A percentile compares a stretch with the other conserved stretches of the same genome.
These are phyloP conservation scores for Buphagus erythrorhynchus DNA, from an alignment of 2,797 vertebrate genomes.

Conservation along the genomic window DNA sequence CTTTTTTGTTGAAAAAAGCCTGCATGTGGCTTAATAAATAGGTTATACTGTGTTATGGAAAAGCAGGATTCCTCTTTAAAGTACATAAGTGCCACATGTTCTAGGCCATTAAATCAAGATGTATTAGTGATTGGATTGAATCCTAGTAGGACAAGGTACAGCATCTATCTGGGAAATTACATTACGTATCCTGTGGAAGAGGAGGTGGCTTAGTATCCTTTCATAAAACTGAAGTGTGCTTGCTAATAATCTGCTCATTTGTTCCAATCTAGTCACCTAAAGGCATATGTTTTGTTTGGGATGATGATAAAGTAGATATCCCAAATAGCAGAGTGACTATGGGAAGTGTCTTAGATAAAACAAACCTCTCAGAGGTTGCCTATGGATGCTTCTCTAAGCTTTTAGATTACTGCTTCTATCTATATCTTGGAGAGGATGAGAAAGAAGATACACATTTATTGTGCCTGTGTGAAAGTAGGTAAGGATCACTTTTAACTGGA, in stretches of 20 bases:
- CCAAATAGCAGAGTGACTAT: background rate
- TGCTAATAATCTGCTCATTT: background rate
- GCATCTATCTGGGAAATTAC: background rate
- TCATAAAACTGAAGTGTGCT: background rate
- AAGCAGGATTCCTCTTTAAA: background rate
- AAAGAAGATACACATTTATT: background rate
- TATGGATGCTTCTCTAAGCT: background rate
- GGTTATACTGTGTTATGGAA: background rate
- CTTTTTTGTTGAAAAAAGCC: background rate
- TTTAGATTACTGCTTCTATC: background rate
- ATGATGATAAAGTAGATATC: background rate
- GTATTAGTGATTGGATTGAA: background rate
- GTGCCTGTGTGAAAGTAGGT: background rate
- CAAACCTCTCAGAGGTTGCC: background rate
- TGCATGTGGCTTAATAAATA: background rate
- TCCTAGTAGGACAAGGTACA: background rate
- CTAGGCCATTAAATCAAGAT: background rate
- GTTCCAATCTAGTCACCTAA: background rate
- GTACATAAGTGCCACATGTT: background rate
- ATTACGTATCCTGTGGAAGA: background rate
- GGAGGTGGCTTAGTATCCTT: background rate
- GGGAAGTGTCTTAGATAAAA: background rate
- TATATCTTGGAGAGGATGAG: background rate
- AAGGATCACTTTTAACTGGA: conserved; percentile 23
- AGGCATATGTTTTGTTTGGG: background rate